Percentiles rank a stretch among this genome's conserved stretches.
Conservation (phyloP, 2,888 invertebrate genomes). For the Lucinisca nassula region DNA sequence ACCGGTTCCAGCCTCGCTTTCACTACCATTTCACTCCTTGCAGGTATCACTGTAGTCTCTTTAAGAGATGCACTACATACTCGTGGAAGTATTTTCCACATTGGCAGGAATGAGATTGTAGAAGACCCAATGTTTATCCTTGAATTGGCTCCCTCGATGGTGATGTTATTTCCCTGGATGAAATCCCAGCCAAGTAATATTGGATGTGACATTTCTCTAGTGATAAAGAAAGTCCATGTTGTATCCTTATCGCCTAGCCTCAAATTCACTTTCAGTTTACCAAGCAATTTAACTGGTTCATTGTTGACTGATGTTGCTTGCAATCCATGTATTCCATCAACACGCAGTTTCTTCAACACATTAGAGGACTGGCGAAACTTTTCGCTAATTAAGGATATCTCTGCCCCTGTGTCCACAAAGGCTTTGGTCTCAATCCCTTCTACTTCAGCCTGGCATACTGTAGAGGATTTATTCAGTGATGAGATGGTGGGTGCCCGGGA, state of each 20-base stretch:
- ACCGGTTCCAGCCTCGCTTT: not conserved
- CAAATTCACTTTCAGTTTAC: not conserved
- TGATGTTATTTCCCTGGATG: not conserved
- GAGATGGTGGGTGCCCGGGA: not conserved
- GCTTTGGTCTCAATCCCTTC: not conserved
- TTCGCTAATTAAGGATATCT: not conserved
- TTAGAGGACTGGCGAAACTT: not conserved
- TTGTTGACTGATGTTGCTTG: not conserved
- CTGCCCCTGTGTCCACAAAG: not conserved
- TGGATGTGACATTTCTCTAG: no score
- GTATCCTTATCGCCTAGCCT: not conserved
- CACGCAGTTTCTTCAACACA: not conserved
- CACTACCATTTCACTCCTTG: conserved; percentile 2
- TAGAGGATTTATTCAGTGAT: not conserved
- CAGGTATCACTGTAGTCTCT: not conserved
- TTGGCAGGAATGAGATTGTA: not conserved
- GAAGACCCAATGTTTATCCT: not conserved
- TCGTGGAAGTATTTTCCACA: not conserved
- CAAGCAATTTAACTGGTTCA: not conserved
- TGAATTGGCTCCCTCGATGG: not conserved
- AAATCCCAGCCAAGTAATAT: not conserved
- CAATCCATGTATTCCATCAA: not conserved
- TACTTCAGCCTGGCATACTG: not conserved
- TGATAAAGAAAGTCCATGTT: not conserved
- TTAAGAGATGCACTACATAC: not conserved